A percentile compares a stretch with the other conserved stretches of the same genome.
Conservation (phyloP, 2,797 vertebrate species). For the Cirrhinus molitorella region DNA sequence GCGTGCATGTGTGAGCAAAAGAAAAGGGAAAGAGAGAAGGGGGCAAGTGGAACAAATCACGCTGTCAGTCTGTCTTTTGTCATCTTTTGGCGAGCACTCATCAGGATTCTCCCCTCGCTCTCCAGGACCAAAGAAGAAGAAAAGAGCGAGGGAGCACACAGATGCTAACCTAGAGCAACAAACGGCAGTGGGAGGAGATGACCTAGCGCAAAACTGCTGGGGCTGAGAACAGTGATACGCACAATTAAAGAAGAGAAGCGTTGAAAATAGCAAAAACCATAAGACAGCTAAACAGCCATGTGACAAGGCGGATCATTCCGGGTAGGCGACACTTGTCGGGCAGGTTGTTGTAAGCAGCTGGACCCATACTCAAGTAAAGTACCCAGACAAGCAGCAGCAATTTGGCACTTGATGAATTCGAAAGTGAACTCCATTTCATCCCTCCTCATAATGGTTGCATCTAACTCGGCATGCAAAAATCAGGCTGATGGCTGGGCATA, state of each 20-base stretch:
- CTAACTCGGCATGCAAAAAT: constrained; percentile 48
- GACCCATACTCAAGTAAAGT: constrained; percentile 63
- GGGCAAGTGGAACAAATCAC: constrained; percentile 60
- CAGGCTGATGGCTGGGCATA: constrained; percentile 57
- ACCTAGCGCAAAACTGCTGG: constrained; percentile 43
- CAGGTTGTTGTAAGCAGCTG: constrained; percentile 70
- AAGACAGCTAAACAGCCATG: constrained; percentile 25
- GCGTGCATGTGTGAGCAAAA: constrained; percentile 30
- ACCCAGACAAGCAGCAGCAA: constrained; percentile 66
- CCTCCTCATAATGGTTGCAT: constrained; percentile 54
- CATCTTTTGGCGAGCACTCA: constrained; percentile 53
- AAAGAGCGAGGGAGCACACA: constrained; percentile 34
- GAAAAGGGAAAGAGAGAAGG: constrained; percentile 28
- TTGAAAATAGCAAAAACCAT: constrained; percentile 41
- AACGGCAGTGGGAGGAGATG: constrained; percentile 38
- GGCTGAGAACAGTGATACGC: constrained; percentile 14
- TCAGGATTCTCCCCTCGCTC: constrained; percentile 56
- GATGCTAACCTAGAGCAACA: constrained; percentile 52
- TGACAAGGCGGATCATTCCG: constrained; percentile 46
- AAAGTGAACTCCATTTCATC: constrained; percentile 64
- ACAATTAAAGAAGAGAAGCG: constrained; percentile 37
- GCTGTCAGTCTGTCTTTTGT: constrained; percentile 62
- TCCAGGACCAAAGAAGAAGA: constrained; percentile 58
- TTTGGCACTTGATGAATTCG: constrained; percentile 71
- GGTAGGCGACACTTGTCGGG: constrained; percentile 20